phyloP scores from a whole-genome alignment of 2,113 vertebrate species.

The Octodon degus region DNA sequence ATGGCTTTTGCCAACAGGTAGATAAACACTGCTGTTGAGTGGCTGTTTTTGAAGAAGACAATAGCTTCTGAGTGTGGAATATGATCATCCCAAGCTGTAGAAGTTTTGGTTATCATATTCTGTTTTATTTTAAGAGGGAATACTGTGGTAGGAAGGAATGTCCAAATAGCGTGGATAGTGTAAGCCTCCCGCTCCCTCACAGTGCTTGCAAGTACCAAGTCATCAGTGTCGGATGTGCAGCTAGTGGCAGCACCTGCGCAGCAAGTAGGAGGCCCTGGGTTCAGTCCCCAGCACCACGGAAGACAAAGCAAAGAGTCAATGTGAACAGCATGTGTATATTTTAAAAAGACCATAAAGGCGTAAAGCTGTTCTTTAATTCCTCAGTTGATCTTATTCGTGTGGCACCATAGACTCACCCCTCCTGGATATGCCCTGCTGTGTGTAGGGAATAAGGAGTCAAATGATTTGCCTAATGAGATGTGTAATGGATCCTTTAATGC shows the following conservation, averaged over 20 bases:
- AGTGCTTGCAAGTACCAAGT: neutral
- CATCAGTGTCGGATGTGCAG: neutral
- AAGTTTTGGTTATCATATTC: neutral
- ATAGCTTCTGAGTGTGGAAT: neutral
- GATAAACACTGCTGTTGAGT: neutral
- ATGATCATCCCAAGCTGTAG: neutral
- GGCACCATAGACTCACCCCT: neutral
- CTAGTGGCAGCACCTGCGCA: neutral
- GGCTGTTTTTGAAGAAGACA: neutral
- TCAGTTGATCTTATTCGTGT: neutral
- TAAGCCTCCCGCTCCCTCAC: neutral
- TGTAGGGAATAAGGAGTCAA: neutral
- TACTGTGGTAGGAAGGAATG: neutral
- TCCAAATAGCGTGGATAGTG: neutral
- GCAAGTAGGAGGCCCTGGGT: neutral
- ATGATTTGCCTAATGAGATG: neutral
- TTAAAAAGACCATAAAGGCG: neutral
- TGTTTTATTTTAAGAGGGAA: slow-evolving; percentile 24
- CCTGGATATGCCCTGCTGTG: neutral
- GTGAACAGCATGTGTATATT: neutral
- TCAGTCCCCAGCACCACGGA: neutral
- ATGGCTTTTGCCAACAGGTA: neutral
- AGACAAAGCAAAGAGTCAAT: neutral
- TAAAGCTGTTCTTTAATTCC: neutral
- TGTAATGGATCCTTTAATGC: neutral